Evolutionary conservation across 2,888 invertebrate genomes (phyloP).

Genomic region (Fragum sueziense): DNA sequence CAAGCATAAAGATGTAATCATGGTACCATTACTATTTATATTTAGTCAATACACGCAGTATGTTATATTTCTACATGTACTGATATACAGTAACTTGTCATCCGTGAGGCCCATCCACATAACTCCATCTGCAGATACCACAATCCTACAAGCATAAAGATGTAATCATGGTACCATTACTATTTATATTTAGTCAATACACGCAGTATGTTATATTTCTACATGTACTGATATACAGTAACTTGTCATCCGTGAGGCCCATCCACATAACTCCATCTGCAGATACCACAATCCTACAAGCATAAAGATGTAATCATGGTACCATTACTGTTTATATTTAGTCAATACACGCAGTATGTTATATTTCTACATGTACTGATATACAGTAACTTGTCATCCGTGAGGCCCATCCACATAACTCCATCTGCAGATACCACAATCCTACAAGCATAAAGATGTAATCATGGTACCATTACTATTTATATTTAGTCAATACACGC

Average conservation of each 20-base stretch:
- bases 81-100: slow-evolving; percentile 77
- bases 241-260: slow-evolving; percentile 79
- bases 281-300: slow-evolving; percentile 73
- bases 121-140: slow-evolving; percentile 74
- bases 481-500: no score
- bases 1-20: no score
- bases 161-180: no score
- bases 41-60: no score
- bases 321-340: no score
- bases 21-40: no score
- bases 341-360: no score
- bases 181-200: no score
- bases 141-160: no score
- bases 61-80: slow-evolving; percentile 76
- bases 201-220: slow-evolving; percentile 74
- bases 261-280: slow-evolving; percentile 79
- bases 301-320: no score
- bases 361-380: slow-evolving; percentile 76
- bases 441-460: no score
- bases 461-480: no score
- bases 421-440: slow-evolving; percentile 74
- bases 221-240: slow-evolving; percentile 78
- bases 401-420: slow-evolving; percentile 81
- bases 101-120: slow-evolving; percentile 81
- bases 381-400: slow-evolving; percentile 79